Base-by-base conservation (phyloP, 2,888 invertebrate genomes). In the Tromatobia lineatoria region DNA sequence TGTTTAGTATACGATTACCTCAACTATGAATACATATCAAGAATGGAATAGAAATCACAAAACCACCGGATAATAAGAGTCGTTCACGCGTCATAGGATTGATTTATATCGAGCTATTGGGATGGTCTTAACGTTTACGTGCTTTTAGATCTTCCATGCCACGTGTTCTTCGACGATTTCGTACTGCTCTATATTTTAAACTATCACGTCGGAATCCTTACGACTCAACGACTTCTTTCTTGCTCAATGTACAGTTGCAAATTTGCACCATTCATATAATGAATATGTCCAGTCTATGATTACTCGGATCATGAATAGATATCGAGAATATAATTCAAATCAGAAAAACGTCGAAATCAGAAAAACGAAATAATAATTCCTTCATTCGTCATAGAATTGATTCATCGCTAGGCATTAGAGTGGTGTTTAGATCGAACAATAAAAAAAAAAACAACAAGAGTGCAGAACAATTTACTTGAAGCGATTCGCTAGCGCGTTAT, bases 401-500 rank as follows among this genome's bases (percentile, higher is more conserved):
- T 66, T 66, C 20, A 45, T 66, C 66, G 18, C n/a, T 20, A 20
- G 15, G 15, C 45, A 23, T 45, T 45, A 15, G 23, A 66, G 10
- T 23, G 23, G 10, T 61, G 18, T 61, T 61, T 61, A 29, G 18
- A n/a, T 34, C 25, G 3, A 25, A 4, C 34, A 29, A n/a, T 61
- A 29, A 8, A 34, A 18, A n/a, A n/a, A 34, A 34, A n/a, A 8
- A 61, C 1, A 61, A 61, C 6, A 1, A 18, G 7, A 34, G 1
- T 61, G 20, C 47, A 20, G n/a, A 34, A 34, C 47, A 50, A 64
- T 74, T 74, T 74, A 50, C n/a, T 29, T 45, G 34, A 20, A 29
- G 50, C 71, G 61, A 45, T 50, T 67, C 42, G 25, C 47, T 61
- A 13, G 2, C 57, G 61, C 61, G 61, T 59, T 76, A 67, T 76